Percentiles rank a stretch among this genome's conserved stretches.
Evolutionary conservation across 53 echinoderm and acorn worm species (phyloP).

Genomic region (Henricia sp.): DNA sequence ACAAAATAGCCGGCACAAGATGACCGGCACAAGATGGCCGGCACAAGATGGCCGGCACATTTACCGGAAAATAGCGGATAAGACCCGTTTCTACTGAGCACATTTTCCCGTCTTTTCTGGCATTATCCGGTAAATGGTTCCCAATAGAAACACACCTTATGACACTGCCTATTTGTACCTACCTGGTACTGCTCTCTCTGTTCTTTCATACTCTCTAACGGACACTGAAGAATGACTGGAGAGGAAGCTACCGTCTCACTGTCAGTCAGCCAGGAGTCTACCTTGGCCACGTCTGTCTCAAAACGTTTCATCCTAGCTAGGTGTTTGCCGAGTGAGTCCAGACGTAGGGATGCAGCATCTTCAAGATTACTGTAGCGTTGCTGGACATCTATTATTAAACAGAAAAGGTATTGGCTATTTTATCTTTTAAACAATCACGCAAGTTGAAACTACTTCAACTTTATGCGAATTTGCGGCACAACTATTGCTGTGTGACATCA

Average conservation of each 20-base stretch:
- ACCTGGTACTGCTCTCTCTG: conserved; percentile 77
- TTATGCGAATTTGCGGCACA: too few species aligned
- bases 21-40: too few species aligned
- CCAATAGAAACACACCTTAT: neutral
- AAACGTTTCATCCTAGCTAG: conserved; percentile 62
- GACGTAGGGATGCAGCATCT: conserved; percentile 43
- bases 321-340: conserved; percentile 62
- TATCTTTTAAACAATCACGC: too few species aligned
- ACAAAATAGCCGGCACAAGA: too few species aligned
- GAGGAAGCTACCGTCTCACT: conserved; percentile 46
- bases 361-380: conserved; percentile 64
- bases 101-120: too few species aligned
- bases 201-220: conserved; percentile 65
- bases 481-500: too few species aligned
- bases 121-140: too few species aligned
- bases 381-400: conserved; percentile 77
- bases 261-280: conserved; percentile 55
- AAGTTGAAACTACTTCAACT: too few species aligned
- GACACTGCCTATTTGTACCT: neutral
- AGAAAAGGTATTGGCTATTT: too few species aligned
- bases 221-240: conserved; percentile 68
- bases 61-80: too few species aligned
- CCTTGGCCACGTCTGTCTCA: conserved; percentile 71
- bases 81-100: too few species aligned
- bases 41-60: too few species aligned